phyloP scores from a whole-genome alignment of 2,797 vertebrate species.

The Crocidura indochinensis region DNA sequence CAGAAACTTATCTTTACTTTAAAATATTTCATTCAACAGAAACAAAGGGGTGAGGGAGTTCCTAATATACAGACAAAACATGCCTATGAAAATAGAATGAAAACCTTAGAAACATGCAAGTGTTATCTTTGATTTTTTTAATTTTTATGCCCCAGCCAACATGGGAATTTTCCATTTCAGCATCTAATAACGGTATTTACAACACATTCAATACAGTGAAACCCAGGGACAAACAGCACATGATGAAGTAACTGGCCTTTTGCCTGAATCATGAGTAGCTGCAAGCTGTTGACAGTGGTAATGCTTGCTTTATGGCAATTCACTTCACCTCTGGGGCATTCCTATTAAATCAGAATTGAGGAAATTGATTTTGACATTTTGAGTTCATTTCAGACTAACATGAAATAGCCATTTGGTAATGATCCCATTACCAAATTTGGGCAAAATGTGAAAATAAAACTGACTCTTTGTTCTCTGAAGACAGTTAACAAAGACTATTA shows the following conservation, averaged over 20 bases:
- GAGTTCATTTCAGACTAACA: constrained; percentile 15
- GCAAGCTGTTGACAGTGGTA: constrained; percentile 17
- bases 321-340: constrained; percentile 8
- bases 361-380: constrained; percentile 40
- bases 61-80: constrained; percentile 10
- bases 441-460: constrained; percentile 26
- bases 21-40: constrained; percentile 56
- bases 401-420: constrained; percentile 11
- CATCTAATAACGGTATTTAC: constrained; percentile 54
- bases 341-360: background rate
- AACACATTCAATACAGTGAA: constrained; percentile 1
- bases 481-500: constrained; percentile 1
- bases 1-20: background rate
- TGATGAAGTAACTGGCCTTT: constrained; percentile 7
- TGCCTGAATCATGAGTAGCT: background rate
- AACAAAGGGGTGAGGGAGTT: constrained; percentile 26
- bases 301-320: constrained; percentile 15
- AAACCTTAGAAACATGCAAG: constrained; percentile 59
- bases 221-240: background rate
- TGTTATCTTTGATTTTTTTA: constrained; percentile 60
- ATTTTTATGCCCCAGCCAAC: constrained; percentile 52
- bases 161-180: constrained; percentile 71
- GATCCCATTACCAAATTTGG: constrained; percentile 5
- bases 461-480: background rate
- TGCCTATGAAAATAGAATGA: constrained; percentile 64